These are phyloP conservation scores for Polyergus mexicanus DNA, from an alignment of 1,140 invertebrate genomes.

Conservation along the genomic window DNA sequence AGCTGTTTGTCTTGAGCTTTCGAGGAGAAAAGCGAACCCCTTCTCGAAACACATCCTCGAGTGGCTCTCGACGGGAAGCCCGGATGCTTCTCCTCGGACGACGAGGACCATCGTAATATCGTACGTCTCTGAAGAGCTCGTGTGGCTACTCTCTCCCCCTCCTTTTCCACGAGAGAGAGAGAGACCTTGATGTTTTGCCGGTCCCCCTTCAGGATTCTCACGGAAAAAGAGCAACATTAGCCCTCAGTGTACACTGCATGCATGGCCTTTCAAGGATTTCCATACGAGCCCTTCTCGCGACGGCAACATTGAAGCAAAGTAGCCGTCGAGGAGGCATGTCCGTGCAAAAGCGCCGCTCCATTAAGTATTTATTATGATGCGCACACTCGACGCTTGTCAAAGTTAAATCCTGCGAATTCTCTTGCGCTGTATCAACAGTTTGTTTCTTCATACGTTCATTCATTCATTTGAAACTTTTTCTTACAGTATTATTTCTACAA, in stretches of 20 bases:
- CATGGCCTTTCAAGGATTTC: slow-evolving; percentile 74
- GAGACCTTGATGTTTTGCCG: slow-evolving; percentile 80
- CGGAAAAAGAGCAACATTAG: slow-evolving; percentile 65
- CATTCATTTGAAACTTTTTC: neutral
- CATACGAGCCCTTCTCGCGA: slow-evolving; percentile 53
- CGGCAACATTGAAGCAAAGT: slow-evolving; percentile 33
- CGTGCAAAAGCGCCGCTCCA: slow-evolving; percentile 25
- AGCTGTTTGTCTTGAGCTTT: slow-evolving; percentile 78
- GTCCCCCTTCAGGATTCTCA: too few relatives aligned
- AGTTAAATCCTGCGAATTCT: neutral
- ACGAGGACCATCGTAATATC: slow-evolving; percentile 81
- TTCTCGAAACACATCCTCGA: slow-evolving; percentile 79
- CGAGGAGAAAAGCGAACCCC: slow-evolving; percentile 79
- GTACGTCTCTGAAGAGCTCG: slow-evolving; percentile 75
- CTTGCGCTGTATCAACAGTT: neutral
- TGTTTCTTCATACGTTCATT: slow-evolving; percentile 7
- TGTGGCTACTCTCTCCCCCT: slow-evolving; percentile 67
- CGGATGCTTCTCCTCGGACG: slow-evolving; percentile 67
- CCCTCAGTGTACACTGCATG: slow-evolving; percentile 66
- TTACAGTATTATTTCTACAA: too few relatives aligned
- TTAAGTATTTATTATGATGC: slow-evolving; percentile 49
- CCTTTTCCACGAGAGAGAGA: slow-evolving; percentile 14
- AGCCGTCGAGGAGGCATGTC: slow-evolving; percentile 22
- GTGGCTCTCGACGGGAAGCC: slow-evolving; percentile 82
- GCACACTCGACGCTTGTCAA: slow-evolving; percentile 29